A percentile compares a stretch with the other conserved stretches of the same genome.
phyloP scores from a whole-genome alignment of 2,113 vertebrate genomes.

The Hipposideros armiger region DNA sequence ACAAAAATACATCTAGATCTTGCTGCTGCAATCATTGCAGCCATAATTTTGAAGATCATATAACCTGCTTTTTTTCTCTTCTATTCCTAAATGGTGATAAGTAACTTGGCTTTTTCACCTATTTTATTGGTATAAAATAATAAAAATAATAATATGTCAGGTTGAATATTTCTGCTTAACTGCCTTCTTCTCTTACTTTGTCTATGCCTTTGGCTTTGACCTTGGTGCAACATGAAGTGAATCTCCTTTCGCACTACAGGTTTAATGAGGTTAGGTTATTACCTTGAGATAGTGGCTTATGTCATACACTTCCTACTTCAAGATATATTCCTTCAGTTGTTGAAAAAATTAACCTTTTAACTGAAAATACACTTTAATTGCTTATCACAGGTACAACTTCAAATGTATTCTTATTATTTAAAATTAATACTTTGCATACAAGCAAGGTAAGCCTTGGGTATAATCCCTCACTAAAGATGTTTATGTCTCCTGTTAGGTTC shows the following conservation, averaged over 20 bases:
- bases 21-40: not conserved
- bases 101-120: conserved; percentile 33
- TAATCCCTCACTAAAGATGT: conserved; percentile 27
- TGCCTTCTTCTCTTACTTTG: not conserved
- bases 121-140: conserved; percentile 27
- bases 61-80: not conserved
- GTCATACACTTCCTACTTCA: not conserved
- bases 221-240: conserved; percentile 21
- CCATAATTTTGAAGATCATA: not conserved
- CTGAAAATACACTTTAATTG: conserved; percentile 38
- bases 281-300: not conserved
- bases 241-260: not conserved
- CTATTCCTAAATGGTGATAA: not conserved
- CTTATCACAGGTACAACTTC: conserved; percentile 18
- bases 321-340: not conserved
- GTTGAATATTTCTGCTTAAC: not conserved
- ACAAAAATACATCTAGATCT: not conserved
- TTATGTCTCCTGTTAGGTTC: conserved; percentile 26
- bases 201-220: not conserved
- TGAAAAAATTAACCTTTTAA: conserved; percentile 49
- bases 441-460: not conserved
- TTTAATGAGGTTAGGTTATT: conserved; percentile 52
- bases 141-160: not conserved
- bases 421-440: not conserved
- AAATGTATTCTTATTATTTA: conserved; percentile 16